These are phyloP conservation scores for Chymomyza amoena DNA, from an alignment of 2,888 invertebrate genomes.

Conservation along the genomic window DNA sequence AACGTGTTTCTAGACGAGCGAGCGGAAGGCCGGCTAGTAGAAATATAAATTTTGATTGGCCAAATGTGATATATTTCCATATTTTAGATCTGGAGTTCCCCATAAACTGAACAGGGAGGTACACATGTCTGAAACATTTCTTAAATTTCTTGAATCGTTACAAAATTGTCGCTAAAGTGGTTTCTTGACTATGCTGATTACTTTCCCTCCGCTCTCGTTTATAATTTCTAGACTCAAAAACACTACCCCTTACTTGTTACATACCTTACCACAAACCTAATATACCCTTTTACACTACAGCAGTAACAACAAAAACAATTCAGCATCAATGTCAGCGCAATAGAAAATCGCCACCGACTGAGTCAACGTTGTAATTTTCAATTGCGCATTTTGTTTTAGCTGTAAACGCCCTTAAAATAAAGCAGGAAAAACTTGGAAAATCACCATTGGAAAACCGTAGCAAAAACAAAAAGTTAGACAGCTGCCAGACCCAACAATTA, in stretches of 20 bases:
- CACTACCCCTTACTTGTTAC: neutral
- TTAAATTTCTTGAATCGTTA: too few relatives aligned
- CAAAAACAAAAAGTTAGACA: slow-evolving; percentile 47
- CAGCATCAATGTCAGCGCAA: slow-evolving; percentile 32
- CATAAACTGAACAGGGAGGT: too few relatives aligned
- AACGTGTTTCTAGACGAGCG: too few relatives aligned
- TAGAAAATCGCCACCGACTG: slow-evolving; percentile 30
- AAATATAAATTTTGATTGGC: too few relatives aligned
- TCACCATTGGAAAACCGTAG: neutral
- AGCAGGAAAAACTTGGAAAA: slow-evolving; percentile 3
- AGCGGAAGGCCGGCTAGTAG: too few relatives aligned
- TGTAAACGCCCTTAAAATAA: slow-evolving; percentile 56
- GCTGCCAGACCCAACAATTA: slow-evolving; percentile 48
- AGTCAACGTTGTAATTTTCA: slow-evolving; percentile 38
- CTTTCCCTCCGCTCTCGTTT: too few relatives aligned
- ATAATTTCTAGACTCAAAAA: neutral
- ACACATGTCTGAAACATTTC: too few relatives aligned
- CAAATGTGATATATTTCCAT: too few relatives aligned
- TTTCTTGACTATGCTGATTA: too few relatives aligned
- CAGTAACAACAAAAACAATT: neutral
- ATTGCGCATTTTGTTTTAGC: slow-evolving; percentile 24
- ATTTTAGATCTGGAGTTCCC: too few relatives aligned
- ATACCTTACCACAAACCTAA: neutral
- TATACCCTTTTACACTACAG: neutral
- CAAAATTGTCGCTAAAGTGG: too few relatives aligned